A percentile compares a stretch with the other conserved stretches of the same genome.
Evolutionary conservation across 2,113 vertebrate species (phyloP).

Genomic region (Xiphophorus couchianus): DNA sequence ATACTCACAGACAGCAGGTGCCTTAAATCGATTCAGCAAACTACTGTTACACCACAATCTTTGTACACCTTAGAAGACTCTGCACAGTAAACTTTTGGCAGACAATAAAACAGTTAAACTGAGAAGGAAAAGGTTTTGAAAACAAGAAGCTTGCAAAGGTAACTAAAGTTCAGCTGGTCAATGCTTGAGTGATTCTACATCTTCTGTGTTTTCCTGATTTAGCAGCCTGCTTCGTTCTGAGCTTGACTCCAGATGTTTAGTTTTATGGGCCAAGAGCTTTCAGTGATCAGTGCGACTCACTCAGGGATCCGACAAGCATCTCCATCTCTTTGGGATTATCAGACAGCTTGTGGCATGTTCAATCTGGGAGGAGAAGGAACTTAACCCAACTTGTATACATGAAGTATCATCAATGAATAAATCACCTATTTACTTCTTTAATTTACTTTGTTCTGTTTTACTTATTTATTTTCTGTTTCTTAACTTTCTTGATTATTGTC

Average conservation of each 20-base stretch:
- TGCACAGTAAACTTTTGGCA: constrained; percentile 2
- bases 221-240: constrained; percentile 56
- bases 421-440: not conserved
- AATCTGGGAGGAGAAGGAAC: not conserved
- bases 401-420: not conserved
- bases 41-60: not conserved
- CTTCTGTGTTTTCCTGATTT: constrained; percentile 43
- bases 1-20: constrained; percentile 28
- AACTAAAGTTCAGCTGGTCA: constrained; percentile 65
- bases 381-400: not conserved
- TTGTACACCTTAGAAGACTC: not conserved
- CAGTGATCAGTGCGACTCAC: constrained; percentile 20
- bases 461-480: not conserved
- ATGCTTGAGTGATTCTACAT: constrained; percentile 52
- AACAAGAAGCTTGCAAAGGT: constrained; percentile 28
- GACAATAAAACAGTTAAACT: constrained; percentile 7
- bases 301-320: constrained; percentile 15
- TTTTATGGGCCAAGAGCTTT: constrained; percentile 28
- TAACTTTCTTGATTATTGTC: not conserved
- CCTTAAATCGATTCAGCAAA: constrained; percentile 39
- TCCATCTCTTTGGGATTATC: not conserved
- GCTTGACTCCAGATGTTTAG: constrained; percentile 30
- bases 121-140: constrained; percentile 1
- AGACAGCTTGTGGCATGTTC: constrained; percentile 1
- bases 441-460: not conserved